Percentiles rank a stretch among this genome's conserved stretches.
phyloP scores from a whole-genome alignment of 2,113 vertebrate species.

The Isichthys henryi region DNA sequence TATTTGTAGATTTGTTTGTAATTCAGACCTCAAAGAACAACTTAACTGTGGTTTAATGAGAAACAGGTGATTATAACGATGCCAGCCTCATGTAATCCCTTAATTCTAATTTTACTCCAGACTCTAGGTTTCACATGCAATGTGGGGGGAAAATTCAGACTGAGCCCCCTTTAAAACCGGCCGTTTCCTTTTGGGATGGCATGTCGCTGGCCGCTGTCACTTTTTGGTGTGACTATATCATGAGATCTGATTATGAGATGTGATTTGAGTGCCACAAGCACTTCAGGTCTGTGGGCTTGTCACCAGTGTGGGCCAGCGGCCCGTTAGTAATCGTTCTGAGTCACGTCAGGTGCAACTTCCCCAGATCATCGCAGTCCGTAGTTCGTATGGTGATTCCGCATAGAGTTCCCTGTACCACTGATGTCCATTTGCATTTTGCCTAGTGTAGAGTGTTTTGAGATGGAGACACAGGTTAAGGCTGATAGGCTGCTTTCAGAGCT shows the following conservation, averaged over 20 bases:
- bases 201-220: background rate
- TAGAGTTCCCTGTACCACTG: background rate
- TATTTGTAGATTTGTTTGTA: background rate
- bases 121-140: background rate
- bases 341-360: background rate
- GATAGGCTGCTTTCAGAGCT: background rate
- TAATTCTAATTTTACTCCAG: background rate
- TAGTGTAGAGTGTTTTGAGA: background rate
- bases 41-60: background rate
- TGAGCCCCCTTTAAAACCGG: background rate
- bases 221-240: background rate
- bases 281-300: background rate
- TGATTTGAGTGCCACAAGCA: background rate
- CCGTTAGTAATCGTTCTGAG: background rate
- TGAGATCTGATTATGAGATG: background rate
- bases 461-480: background rate
- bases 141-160: background rate
- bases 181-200: background rate
- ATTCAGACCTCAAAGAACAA: background rate
- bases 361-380: background rate
- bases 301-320: background rate
- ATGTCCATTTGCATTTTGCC: too few relatives aligned
- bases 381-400: background rate
- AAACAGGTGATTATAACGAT: background rate
- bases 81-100: background rate